phyloP scores from a whole-genome alignment of 92 coral and sea anemone genomes.

The Muricea muricata region DNA sequence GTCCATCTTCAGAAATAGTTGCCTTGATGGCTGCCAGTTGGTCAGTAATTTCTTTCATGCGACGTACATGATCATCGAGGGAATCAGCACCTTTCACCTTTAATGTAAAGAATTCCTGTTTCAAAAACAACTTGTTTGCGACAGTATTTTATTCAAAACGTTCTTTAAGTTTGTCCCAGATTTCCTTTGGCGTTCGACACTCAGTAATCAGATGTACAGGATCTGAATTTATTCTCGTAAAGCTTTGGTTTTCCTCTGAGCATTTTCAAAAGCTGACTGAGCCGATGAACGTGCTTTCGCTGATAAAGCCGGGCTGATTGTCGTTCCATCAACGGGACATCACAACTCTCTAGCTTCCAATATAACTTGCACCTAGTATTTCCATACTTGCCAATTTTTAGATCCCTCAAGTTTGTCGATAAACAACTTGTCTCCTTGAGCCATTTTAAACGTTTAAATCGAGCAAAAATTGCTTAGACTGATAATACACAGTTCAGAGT shows the following conservation, averaged over 20 bases:
- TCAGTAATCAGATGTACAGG: slow-evolving; percentile 22
- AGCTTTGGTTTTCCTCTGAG: slow-evolving; percentile 25
- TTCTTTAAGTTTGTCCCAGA: slow-evolving; percentile 22
- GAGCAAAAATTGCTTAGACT: not conserved
- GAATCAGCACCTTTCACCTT: not conserved
- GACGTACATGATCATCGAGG: slow-evolving; percentile 6
- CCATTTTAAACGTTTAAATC: not conserved
- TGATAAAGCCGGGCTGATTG: not conserved
- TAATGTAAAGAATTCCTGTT: slow-evolving; percentile 15
- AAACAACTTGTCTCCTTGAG: slow-evolving; percentile 21
- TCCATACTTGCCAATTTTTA: slow-evolving; percentile 12
- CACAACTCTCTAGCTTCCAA: slow-evolving; percentile 29
- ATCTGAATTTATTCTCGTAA: slow-evolving; percentile 15
- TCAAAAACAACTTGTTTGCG: slow-evolving; percentile 15
- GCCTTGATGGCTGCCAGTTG: slow-evolving; percentile 31
- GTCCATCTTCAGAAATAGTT: slow-evolving; percentile 20
- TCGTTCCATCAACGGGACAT: slow-evolving; percentile 14
- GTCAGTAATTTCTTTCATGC: slow-evolving; percentile 10
- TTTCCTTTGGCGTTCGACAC: slow-evolving; percentile 24
- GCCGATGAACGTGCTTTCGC: not conserved
- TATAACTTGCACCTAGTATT: slow-evolving; percentile 22
- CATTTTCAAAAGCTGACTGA: not conserved
- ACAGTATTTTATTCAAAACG: slow-evolving; percentile 19
- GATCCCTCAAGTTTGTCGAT: slow-evolving; percentile 14
- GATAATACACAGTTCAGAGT: not conserved